A percentile compares a stretch with the other conserved stretches of the same genome.
Evolutionary conservation across 2,797 vertebrate genomes (phyloP).

Genomic region (Acanthornis magna): DNA sequence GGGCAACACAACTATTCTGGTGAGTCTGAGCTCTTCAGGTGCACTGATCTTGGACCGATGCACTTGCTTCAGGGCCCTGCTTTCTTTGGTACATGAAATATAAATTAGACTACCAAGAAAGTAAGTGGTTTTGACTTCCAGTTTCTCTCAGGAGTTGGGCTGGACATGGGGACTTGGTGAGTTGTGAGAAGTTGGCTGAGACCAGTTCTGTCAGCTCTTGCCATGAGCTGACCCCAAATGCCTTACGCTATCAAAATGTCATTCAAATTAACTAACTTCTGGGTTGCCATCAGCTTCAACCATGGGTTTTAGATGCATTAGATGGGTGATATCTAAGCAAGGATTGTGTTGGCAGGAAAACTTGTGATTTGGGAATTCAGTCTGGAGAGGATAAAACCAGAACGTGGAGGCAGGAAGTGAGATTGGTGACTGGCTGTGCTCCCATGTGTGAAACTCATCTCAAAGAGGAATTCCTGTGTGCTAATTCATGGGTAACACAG

Average conservation of each 20-base stretch:
- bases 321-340: background rate
- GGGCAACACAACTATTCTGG: conserved; percentile 84
- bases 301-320: background rate
- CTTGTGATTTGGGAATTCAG: background rate
- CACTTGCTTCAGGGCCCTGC: background rate
- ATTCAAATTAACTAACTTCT: background rate
- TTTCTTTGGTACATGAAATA: background rate
- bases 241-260: background rate
- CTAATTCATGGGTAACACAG: background rate
- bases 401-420: background rate
- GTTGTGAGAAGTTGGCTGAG: background rate
- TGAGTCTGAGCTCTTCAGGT: conserved; percentile 68
- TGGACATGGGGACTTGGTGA: background rate
- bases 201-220: background rate
- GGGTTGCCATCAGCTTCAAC: background rate
- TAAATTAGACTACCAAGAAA: background rate
- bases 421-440: background rate
- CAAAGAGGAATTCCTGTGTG: background rate
- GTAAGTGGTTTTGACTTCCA: background rate
- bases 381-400: background rate
- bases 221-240: background rate
- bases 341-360: background rate
- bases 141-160: background rate
- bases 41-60: background rate
- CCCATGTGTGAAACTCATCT: background rate